These are phyloP conservation scores for Tragelaphus imberbis DNA, from an alignment of 2,113 vertebrate species.

Conservation along the genomic window DNA sequence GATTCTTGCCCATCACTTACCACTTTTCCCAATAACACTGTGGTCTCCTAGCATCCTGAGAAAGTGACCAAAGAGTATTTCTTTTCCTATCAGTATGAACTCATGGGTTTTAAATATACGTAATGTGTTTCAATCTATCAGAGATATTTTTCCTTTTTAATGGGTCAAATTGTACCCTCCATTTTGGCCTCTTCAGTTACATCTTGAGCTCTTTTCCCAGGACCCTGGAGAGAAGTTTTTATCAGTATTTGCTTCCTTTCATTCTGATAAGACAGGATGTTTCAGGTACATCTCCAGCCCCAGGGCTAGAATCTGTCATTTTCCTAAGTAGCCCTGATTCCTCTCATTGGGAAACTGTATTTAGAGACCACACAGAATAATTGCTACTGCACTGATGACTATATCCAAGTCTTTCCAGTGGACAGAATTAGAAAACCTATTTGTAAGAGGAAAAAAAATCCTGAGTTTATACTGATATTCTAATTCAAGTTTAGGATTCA, in stretches of 20 bases:
- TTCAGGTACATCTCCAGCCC: not conserved
- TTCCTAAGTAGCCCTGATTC: not conserved
- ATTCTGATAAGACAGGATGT: not conserved
- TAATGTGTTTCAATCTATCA: not conserved
- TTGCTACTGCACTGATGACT: not conserved
- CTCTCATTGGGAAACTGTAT: not conserved
- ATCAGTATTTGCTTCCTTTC: not conserved
- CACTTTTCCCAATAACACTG: not conserved
- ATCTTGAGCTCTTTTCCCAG: not conserved
- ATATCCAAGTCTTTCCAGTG: not conserved
- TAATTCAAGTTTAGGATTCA: not conserved
- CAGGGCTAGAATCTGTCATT: not conserved
- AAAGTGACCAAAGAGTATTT: not conserved
- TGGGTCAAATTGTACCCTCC: not conserved
- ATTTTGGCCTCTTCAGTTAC: not conserved
- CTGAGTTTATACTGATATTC: not conserved
- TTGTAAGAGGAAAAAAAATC: not conserved
- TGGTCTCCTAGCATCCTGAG: not conserved
- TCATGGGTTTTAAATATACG: not conserved
- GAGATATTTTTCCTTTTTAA: not conserved
- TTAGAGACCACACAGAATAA: not conserved
- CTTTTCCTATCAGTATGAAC: not conserved
- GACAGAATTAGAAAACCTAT: not conserved
- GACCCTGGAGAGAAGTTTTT: not conserved
- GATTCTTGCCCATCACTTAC: not conserved